Evolutionary conservation across 2,797 vertebrate species (phyloP), one percentile per base, ranked within the genome.

Genomic region (Tarsius wallacei): DNA sequence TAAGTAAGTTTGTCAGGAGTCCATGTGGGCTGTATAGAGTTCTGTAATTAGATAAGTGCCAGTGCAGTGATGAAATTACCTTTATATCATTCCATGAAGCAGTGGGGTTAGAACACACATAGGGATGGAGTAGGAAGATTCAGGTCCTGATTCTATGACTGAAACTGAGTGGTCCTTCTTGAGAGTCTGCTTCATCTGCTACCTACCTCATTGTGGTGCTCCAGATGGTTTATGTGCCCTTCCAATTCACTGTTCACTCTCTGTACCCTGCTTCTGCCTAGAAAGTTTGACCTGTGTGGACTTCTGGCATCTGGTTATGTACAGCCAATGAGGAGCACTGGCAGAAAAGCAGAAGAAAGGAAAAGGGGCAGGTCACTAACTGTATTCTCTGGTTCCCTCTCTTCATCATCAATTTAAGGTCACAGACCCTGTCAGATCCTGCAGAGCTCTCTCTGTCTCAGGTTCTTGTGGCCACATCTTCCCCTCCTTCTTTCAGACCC

Each of bases 11-110:
- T n/a, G 13, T 77, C 7, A 70, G 57, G 28, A 71, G 33, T 4
- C 16, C 0, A 0, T 1, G 2, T 26, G 55, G 71, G 31, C 47
- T 42, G 2, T 24, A n/a, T 42, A 66, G 28, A n/a, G 26, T 63
- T 74, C 51, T 63, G 21, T 66, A 24, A 42, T 16, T 77, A n/a
- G 76, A 17, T 17, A 57, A 53, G 26, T 9, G 1, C 57, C n/a
- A 2, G 2, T 4, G 1, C 1, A 2, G 8, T 16, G 26, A 70
- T 33, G 57, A 55, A 71, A 33, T 6, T 17, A 31, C 6, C 1
- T 3, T 59, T 74, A 36, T 88, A 11, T 63, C 36, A 87, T 66
- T 95, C 10, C 3, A 71, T 26, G 10, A 86, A 87, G 13, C 24
- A n/a, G 2, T 42, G 24, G 26, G 2, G 7, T 64, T 71, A 21